Evolutionary conservation across 2,888 invertebrate genomes (phyloP).

Genomic region (Lepidonotus clava): DNA sequence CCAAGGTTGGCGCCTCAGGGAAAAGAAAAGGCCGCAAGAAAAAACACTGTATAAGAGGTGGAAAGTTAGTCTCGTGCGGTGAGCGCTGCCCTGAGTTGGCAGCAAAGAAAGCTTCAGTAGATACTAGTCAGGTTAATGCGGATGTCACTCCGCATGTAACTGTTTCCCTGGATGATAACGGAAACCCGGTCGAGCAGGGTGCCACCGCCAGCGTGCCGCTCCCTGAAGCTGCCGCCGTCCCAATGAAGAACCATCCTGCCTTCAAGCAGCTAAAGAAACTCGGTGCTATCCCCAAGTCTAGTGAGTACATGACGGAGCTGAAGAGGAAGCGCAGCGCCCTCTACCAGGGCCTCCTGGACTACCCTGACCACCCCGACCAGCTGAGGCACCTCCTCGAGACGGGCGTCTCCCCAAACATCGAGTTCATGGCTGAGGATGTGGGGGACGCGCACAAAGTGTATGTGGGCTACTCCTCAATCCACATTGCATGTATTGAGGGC

Average conservation of each 20-base stretch:
- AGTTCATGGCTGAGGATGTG: neutral
- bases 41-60: constrained; percentile 18
- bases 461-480: constrained; percentile 36
- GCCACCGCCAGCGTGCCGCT: neutral
- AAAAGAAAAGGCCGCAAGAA: neutral
- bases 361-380: constrained; percentile 1
- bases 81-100: neutral
- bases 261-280: neutral
- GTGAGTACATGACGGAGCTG: neutral
- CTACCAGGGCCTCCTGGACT: neutral
- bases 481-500: constrained; percentile 53
- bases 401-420: constrained; percentile 20
- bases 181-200: neutral
- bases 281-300: neutral
- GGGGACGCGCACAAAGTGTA: neutral
- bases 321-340: neutral
- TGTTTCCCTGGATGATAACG: neutral
- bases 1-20: too few relatives aligned
- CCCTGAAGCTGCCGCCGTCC: neutral
- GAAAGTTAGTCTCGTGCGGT: neutral
- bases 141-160: neutral
- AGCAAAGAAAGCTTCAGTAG: too few relatives aligned
- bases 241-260: neutral
- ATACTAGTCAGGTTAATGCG: too few relatives aligned
- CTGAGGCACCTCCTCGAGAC: neutral